These are phyloP conservation scores for Margaritifera margaritifera DNA, from an alignment of 2,888 invertebrate species.

Conservation along the genomic window DNA sequence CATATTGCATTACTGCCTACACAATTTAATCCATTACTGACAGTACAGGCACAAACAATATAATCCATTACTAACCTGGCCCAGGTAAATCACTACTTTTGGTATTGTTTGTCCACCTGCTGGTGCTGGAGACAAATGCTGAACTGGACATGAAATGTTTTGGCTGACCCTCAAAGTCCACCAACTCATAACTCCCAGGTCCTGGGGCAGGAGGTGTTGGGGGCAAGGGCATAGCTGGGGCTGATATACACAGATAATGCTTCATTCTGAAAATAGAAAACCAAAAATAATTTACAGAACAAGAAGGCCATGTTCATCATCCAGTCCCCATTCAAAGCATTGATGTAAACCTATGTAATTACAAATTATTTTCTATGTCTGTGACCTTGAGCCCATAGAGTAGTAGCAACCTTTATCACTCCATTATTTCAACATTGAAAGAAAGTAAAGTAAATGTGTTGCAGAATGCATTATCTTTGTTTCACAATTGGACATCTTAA, in stretches of 20 bases:
- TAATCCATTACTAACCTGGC: slow-evolving; percentile 56
- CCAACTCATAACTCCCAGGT: slow-evolving; percentile 68
- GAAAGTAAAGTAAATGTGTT: too few relatives aligned
- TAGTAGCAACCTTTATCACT: too few relatives aligned
- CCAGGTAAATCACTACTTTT: slow-evolving; percentile 56
- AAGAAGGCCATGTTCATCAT: not conserved
- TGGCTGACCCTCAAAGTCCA: slow-evolving; percentile 64
- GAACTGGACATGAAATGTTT: slow-evolving; percentile 72
- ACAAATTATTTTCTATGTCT: too few relatives aligned
- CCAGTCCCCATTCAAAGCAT: too few relatives aligned
- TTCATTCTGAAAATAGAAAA: slow-evolving; percentile 60
- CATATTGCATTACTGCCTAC: too few relatives aligned
- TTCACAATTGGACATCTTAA: not conserved
- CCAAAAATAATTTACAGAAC: not conserved
- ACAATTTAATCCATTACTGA: too few relatives aligned
- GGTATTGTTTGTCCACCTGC: slow-evolving; percentile 59
- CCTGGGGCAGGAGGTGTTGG: slow-evolving; percentile 66
- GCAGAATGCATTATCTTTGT: not conserved
- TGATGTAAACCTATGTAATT: too few relatives aligned
- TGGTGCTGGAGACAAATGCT: slow-evolving; percentile 70
- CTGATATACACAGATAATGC: slow-evolving; percentile 72
- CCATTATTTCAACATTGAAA: too few relatives aligned
- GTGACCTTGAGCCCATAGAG: too few relatives aligned
- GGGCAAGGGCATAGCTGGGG: slow-evolving; percentile 72
- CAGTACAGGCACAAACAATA: too few relatives aligned